phyloP scores from a whole-genome alignment of 1,140 invertebrate genomes.

The Globodera rostochiensis region DNA sequence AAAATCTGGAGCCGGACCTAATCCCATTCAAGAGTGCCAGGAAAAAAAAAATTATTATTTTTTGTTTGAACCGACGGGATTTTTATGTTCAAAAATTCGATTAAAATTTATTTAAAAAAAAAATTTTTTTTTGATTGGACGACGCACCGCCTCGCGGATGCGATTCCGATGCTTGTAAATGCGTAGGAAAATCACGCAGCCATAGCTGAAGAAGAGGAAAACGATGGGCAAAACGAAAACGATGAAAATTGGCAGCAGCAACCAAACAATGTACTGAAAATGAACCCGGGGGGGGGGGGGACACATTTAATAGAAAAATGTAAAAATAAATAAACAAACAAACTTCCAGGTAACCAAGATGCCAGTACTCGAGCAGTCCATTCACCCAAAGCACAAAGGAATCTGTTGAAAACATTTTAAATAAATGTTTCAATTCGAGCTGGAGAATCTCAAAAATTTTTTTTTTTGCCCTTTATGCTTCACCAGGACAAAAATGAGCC shows the following conservation, averaged over 20 bases:
- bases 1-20: no score
- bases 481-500: no score
- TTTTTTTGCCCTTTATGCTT: slow-evolving; percentile 50
- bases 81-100: no score
- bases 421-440: background rate
- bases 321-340: slow-evolving; percentile 2
- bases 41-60: no score
- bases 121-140: background rate
- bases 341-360: slow-evolving; percentile 62
- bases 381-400: slow-evolving; percentile 59
- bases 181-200: slow-evolving; percentile 65
- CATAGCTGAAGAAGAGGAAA: slow-evolving; percentile 64
- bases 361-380: slow-evolving; percentile 58
- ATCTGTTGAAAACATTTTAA: slow-evolving; percentile 33
- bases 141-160: slow-evolving; percentile 58
- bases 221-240: slow-evolving; percentile 60
- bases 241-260: slow-evolving; percentile 62
- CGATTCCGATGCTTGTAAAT: slow-evolving; percentile 57
- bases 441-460: no score
- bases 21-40: no score
- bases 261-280: slow-evolving; percentile 62
- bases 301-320: background rate
- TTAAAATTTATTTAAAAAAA: background rate
- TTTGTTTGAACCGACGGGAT: no score
- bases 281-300: background rate